These are phyloP conservation scores for Dryocosmus kuriphilus DNA, from an alignment of 2,888 invertebrate species.

Conservation along the genomic window DNA sequence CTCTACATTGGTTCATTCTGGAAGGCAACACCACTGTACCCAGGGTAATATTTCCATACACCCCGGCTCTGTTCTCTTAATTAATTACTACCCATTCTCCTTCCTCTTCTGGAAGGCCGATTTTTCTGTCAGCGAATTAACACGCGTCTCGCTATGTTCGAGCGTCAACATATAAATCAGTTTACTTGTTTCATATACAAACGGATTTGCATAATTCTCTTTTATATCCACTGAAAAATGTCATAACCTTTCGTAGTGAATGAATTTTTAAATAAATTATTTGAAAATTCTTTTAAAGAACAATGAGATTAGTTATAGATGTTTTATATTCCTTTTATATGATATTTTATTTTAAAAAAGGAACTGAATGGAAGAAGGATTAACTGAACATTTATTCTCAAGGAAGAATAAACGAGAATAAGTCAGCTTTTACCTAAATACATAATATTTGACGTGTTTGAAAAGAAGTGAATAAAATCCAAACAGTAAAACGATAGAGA, in stretches of 20 bases:
- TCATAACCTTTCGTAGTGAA: background rate
- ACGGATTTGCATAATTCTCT: conserved; percentile 26
- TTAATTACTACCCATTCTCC: conserved; percentile 64
- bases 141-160: conserved; percentile 27
- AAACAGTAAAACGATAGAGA: background rate
- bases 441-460: background rate
- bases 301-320: background rate
- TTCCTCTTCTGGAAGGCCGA: conserved; percentile 43
- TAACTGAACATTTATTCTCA: background rate
- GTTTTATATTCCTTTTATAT: background rate
- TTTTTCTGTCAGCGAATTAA: conserved; percentile 33
- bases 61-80: conserved; percentile 64
- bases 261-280: background rate
- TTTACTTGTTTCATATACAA: conserved; percentile 25
- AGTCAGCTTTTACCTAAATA: background rate
- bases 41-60: conserved; percentile 63
- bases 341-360: background rate
- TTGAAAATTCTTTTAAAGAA: background rate
- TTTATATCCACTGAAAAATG: background rate
- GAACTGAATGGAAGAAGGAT: background rate
- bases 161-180: conserved; percentile 28
- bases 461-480: background rate
- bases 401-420: background rate
- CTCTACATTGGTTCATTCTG: conserved; percentile 61
- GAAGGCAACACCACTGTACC: conserved; percentile 62